phyloP scores from a whole-genome alignment of 2,113 vertebrate genomes.

The Eidolon helvum region DNA sequence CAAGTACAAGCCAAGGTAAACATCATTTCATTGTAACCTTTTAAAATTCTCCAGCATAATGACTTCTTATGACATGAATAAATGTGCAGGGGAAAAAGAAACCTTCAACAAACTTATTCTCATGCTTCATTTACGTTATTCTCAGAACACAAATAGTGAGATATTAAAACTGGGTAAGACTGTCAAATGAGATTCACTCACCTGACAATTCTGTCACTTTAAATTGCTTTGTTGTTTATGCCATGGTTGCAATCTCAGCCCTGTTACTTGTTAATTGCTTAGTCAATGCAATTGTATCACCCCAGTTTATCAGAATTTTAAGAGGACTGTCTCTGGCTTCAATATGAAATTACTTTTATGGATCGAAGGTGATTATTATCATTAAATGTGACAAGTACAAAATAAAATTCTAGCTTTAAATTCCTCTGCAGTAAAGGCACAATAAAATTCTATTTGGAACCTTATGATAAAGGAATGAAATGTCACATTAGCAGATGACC shows the following conservation, averaged over 20 bases:
- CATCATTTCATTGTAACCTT: slow-evolving; percentile 64
- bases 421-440: slow-evolving; percentile 20
- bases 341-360: slow-evolving; percentile 76
- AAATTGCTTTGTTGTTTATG: slow-evolving; percentile 77
- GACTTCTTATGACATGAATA: slow-evolving; percentile 56
- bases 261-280: slow-evolving; percentile 76
- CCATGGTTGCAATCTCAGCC: slow-evolving; percentile 65
- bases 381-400: slow-evolving; percentile 75
- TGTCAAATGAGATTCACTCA: slow-evolving; percentile 67
- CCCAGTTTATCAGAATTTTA: slow-evolving; percentile 79
- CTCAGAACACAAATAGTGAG: slow-evolving; percentile 59
- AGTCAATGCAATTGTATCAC: slow-evolving; percentile 73
- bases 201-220: slow-evolving; percentile 74
- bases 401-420: slow-evolving; percentile 64
- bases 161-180: slow-evolving; percentile 75
- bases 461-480: background rate
- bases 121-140: slow-evolving; percentile 72
- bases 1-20: slow-evolving; percentile 50
- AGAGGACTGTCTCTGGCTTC: slow-evolving; percentile 60
- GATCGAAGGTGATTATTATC: slow-evolving; percentile 70
- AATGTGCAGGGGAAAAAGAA: slow-evolving; percentile 28
- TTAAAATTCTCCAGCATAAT: slow-evolving; percentile 65
- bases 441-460: slow-evolving; percentile 51
- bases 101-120: slow-evolving; percentile 43
- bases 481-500: background rate